Conservation (phyloP, 2,797 vertebrate genomes). For the Gorsachius magnificus region DNA sequence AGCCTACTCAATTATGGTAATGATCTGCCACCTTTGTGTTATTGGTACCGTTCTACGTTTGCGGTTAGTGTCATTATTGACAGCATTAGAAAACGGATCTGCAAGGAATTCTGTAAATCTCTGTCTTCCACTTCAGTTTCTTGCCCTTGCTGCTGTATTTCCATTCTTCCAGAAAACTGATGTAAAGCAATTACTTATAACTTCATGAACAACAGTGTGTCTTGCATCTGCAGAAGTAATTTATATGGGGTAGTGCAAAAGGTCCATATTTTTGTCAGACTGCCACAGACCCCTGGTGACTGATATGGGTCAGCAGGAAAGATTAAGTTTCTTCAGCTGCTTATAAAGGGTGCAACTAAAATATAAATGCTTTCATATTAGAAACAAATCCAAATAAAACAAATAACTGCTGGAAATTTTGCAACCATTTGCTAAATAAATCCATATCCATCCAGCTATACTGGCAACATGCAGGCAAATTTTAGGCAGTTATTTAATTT, state of each 20-base stretch:
- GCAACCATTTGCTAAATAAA: slow-evolving; percentile 4
- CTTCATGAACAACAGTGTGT: neutral
- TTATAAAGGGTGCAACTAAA: neutral
- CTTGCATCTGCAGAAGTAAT: neutral
- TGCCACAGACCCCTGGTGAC: neutral
- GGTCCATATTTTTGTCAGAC: neutral
- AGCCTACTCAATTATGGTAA: neutral
- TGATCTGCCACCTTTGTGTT: neutral
- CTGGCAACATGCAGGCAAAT: neutral
- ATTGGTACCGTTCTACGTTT: neutral
- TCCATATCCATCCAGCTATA: neutral
- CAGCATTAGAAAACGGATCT: neutral
- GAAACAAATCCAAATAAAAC: neutral
- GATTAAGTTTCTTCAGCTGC: neutral
- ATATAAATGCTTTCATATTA: neutral
- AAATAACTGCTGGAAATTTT: neutral
- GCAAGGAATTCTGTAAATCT: neutral
- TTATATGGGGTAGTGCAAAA: neutral
- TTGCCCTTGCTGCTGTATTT: neutral
- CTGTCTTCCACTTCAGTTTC: neutral
- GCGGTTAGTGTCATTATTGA: neutral
- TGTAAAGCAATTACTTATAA: neutral
- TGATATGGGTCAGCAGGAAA: neutral
- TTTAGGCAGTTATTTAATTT: neutral
- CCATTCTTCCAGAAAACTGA: neutral